Conservation (phyloP, 2,113 vertebrate genomes). For the Aythya baeri region DNA sequence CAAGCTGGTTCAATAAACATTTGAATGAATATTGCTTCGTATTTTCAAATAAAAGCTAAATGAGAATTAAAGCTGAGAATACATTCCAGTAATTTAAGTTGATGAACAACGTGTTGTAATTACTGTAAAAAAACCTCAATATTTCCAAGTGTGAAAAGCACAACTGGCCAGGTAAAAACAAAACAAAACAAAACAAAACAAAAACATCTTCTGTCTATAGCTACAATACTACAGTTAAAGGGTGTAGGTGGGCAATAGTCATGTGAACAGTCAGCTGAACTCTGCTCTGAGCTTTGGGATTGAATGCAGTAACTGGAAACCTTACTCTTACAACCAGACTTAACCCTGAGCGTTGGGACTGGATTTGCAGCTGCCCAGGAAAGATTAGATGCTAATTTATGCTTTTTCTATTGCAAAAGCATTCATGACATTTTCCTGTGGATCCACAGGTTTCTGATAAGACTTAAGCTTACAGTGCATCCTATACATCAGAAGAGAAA, state of each 20-base stretch:
- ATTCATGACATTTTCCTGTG: neutral
- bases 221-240: neutral
- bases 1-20: neutral
- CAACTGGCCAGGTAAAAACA: neutral
- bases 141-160: neutral
- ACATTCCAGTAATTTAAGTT: neutral
- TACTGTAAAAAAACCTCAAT: neutral
- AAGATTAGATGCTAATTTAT: neutral
- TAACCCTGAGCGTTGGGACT: neutral
- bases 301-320: neutral
- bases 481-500: neutral
- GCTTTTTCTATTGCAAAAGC: neutral
- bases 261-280: neutral
- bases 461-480: neutral
- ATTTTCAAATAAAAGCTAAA: neutral
- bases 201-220: neutral
- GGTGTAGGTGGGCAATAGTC: rapidly evolving
- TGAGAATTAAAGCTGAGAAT: neutral
- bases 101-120: neutral
- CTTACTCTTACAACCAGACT: neutral
- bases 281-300: neutral
- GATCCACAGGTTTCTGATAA: neutral
- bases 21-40: neutral
- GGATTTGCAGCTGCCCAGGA: neutral
- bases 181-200: too few species aligned